Evolutionary conservation across 1,140 invertebrate genomes (phyloP).

Genomic region (Heliothis virescens): DNA sequence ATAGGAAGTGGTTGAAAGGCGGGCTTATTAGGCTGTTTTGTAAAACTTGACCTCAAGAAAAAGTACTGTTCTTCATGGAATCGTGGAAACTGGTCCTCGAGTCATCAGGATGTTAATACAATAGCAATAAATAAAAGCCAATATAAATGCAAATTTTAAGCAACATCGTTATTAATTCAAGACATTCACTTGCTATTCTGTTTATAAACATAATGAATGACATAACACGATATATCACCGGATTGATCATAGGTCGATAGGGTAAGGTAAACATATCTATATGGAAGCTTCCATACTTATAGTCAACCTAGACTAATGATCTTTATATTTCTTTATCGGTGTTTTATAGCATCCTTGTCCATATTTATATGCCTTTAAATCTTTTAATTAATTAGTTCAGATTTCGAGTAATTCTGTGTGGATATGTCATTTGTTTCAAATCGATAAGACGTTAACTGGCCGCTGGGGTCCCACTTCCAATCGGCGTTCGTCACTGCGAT

Average conservation of each 20-base stretch:
- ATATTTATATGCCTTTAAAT: not conserved
- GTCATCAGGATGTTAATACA: not conserved
- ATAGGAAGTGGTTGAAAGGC: no score
- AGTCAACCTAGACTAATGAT: not conserved
- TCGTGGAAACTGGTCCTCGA: no score
- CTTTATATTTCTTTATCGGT: not conserved
- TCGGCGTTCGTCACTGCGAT: constrained; percentile 17
- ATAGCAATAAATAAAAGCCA: not conserved
- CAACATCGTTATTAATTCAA: not conserved
- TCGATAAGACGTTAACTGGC: constrained; percentile 51
- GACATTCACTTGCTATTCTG: not conserved
- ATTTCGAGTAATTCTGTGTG: not conserved
- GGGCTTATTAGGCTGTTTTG: no score
- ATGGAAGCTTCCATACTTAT: not conserved
- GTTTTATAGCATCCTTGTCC: not conserved
- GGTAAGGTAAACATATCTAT: not conserved
- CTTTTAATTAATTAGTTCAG: not conserved
- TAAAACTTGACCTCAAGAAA: no score
- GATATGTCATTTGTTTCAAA: constrained; percentile 1
- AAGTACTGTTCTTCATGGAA: no score
- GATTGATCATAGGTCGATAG: not conserved
- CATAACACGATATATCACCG: not conserved
- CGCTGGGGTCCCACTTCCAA: constrained; percentile 45
- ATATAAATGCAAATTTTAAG: not conserved
- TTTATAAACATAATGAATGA: constrained; percentile 6